Percentiles rank a stretch among this genome's conserved stretches.
Evolutionary conservation across 2,113 vertebrate species (phyloP).

Genomic region (Ceyx cyanopectus): DNA sequence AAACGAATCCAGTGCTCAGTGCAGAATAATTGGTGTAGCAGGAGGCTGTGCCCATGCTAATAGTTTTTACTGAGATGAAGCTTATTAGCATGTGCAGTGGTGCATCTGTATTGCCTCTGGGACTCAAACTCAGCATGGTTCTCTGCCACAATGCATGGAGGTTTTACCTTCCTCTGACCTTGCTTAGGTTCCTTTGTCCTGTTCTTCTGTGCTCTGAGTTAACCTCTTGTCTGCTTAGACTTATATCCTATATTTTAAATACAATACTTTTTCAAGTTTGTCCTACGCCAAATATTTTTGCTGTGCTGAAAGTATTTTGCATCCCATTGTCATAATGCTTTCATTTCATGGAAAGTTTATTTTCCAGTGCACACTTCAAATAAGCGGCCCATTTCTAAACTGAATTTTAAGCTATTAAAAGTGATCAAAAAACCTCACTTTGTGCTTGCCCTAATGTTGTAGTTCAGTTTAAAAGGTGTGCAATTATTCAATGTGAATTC

Average conservation of each 20-base stretch:
- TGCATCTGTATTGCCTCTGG: slow-evolving; percentile 72
- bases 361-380: neutral
- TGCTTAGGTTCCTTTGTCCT: slow-evolving; percentile 62
- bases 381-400: neutral
- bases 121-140: slow-evolving; percentile 51
- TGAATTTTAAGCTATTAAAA: neutral
- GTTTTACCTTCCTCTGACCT: slow-evolving; percentile 72
- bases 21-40: slow-evolving; percentile 59
- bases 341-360: neutral
- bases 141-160: neutral
- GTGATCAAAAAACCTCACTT: neutral
- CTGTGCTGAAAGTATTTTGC: neutral
- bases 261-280: neutral
- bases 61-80: slow-evolving; percentile 69
- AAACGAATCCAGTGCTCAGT: slow-evolving; percentile 5
- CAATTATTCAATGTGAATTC: neutral
- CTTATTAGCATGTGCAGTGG: slow-evolving; percentile 73
- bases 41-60: slow-evolving; percentile 53
- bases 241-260: neutral
- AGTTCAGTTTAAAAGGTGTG: neutral
- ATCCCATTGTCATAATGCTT: neutral
- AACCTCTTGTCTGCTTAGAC: slow-evolving; percentile 39
- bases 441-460: neutral
- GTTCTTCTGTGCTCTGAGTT: slow-evolving; percentile 24
- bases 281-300: neutral